Conservation (phyloP, 2,888 invertebrate genomes). For the Electrophaes corylata region DNA sequence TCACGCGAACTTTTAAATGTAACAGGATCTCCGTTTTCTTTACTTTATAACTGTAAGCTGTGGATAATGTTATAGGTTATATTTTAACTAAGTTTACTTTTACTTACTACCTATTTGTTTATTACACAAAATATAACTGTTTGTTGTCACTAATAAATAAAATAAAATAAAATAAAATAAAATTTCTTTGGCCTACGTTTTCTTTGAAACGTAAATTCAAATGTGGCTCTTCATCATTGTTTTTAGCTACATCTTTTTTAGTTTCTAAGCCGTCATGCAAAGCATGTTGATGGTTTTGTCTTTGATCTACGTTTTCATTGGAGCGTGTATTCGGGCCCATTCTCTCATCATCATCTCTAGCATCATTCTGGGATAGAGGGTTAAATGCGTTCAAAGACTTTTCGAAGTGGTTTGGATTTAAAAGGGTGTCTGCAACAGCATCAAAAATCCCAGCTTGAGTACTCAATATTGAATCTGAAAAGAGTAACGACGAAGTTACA, state of each 20-base stretch:
- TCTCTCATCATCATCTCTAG: no score
- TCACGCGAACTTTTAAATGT: no score
- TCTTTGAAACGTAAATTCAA: not conserved
- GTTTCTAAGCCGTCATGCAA: not conserved
- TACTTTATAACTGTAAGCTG: no score
- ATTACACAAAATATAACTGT: no score
- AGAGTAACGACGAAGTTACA: no score
- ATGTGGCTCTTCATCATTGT: not conserved
- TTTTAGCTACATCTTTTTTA: no score
- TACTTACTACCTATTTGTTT: no score
- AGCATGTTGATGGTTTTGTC: not conserved
- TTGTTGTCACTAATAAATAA: no score
- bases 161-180: no score
- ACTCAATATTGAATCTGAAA: conserved; percentile 8
- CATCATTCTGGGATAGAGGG: conserved; percentile 2
- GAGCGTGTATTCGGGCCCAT: not conserved
- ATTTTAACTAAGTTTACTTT: no score
- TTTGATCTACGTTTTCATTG: not conserved
- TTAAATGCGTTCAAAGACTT: conserved; percentile 8
- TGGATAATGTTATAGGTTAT: no score
- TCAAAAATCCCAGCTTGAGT: conserved; percentile 13
- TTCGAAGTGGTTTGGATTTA: not conserved
- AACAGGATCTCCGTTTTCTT: no score
- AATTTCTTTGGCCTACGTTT: not conserved
- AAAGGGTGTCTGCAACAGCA: conserved; percentile 5